Conservation (phyloP, 1,140 invertebrate genomes). For the Melitaea cinxia region DNA sequence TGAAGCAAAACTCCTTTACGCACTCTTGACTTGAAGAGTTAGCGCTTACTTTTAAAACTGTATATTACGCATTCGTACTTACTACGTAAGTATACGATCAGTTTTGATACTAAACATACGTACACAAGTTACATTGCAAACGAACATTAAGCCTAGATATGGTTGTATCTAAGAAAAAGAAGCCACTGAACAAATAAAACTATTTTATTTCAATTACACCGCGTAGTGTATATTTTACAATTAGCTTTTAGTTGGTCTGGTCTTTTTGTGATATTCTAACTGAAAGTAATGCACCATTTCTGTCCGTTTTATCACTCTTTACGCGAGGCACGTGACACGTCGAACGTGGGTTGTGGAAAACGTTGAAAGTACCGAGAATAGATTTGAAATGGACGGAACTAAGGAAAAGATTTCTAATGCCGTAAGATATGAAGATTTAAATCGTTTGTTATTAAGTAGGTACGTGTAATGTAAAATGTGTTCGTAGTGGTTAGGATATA, state of each 20-base stretch:
- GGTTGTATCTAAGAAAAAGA: neutral
- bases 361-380: slow-evolving; percentile 11
- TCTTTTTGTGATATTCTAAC: slow-evolving; percentile 46
- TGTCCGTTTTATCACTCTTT: slow-evolving; percentile 64
- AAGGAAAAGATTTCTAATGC: neutral
- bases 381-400: neutral
- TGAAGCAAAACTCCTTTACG: no score
- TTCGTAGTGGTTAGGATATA: no score
- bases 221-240: slow-evolving; percentile 36
- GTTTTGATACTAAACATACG: no score
- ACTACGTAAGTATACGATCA: no score
- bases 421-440: neutral
- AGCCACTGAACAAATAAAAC: slow-evolving; percentile 9
- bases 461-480: no score
- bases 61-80: no score
- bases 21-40: no score
- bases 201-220: slow-evolving; percentile 30
- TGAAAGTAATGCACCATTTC: slow-evolving; percentile 65
- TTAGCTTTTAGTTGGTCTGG: slow-evolving; percentile 32
- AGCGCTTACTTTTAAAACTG: no score
- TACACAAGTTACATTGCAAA: neutral
- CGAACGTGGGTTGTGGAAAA: slow-evolving; percentile 22
- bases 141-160: no score
- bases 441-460: no score
- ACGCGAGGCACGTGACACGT: slow-evolving; percentile 57